Evolutionary conservation across 2,113 vertebrate genomes (phyloP), one percentile per base, ranked within the genome.

Genomic region (Drymodes brunneopygia): DNA sequence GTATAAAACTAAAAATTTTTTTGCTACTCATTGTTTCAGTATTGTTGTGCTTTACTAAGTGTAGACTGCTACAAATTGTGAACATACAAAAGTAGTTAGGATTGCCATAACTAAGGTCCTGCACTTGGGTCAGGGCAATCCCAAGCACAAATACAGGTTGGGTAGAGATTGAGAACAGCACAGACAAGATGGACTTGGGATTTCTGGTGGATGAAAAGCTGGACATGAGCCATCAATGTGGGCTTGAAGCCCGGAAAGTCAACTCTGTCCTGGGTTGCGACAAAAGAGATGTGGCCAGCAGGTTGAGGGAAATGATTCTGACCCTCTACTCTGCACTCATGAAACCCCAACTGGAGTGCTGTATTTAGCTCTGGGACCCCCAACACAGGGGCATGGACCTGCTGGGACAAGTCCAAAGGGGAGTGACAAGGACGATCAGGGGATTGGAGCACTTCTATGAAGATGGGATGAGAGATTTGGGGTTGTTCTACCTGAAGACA

Each of bases 181-280:
- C 36, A 42, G 31, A 31, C 0, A 0, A 65, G 35, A 10, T 15
- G 42, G 5, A 36, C 2, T 0, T 33, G 21, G 14, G 3, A 10
- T 42, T 80, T 57, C 9, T 36, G 21, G 31, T 42, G 8, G 22
- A 45, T 0, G 0, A 38, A 51, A 73, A 58, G 6, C 7, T 51
- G 38, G 10, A 45, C 19, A 45, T 9, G 19, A n/a, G 3, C 27
- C 14, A 5, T 14, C 33, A 29, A 1, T 21, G 12, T 29, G 20
- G 10, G 12, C 5, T 73, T 58, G 12, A 19, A 58, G 8, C 18
- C 5, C 3, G 2, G 51, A 81, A 28, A 81, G 8, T 6, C 44
- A 65, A 1, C 12, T 50, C 14, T 64, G 8, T 27, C 25, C 36
- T 36, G 31, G n/a, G 6, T 5, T 57, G 8, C 27, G 51, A 13